These are phyloP conservation scores for Halictus rubicundus DNA, from an alignment of 1,140 invertebrate species.

Conservation along the genomic window DNA sequence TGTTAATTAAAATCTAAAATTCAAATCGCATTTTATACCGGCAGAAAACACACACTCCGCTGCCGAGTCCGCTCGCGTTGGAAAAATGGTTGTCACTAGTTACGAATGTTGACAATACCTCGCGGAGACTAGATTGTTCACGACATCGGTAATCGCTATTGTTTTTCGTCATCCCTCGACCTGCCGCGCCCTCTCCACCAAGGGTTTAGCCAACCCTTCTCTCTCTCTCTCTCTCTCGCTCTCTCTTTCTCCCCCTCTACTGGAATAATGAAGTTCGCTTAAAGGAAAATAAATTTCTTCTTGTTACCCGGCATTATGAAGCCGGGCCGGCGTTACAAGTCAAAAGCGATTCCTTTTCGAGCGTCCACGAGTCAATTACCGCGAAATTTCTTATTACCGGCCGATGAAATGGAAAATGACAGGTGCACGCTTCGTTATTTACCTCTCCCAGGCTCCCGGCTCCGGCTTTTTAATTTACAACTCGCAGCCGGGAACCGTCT, in stretches of 20 bases:
- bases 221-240: too few relatives aligned
- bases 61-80: too few relatives aligned
- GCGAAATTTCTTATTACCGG: conserved; percentile 34
- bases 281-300: conserved; percentile 25
- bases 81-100: too few relatives aligned
- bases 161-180: background rate
- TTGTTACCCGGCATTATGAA: background rate
- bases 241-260: too few relatives aligned
- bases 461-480: too few relatives aligned
- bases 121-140: background rate
- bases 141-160: background rate
- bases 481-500: too few relatives aligned
- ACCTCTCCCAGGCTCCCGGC: background rate
- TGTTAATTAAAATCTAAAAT: too few relatives aligned
- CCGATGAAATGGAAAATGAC: background rate
- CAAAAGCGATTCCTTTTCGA: conserved; percentile 9
- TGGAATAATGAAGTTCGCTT: conserved; percentile 14
- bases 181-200: too few relatives aligned
- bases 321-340: conserved; percentile 6
- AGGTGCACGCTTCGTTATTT: background rate
- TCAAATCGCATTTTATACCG: too few relatives aligned
- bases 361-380: conserved; percentile 29
- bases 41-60: too few relatives aligned
- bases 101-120: too few relatives aligned
- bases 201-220: too few relatives aligned